Conservation (phyloP, 2,797 vertebrate species). For the Catharus ustulatus region DNA sequence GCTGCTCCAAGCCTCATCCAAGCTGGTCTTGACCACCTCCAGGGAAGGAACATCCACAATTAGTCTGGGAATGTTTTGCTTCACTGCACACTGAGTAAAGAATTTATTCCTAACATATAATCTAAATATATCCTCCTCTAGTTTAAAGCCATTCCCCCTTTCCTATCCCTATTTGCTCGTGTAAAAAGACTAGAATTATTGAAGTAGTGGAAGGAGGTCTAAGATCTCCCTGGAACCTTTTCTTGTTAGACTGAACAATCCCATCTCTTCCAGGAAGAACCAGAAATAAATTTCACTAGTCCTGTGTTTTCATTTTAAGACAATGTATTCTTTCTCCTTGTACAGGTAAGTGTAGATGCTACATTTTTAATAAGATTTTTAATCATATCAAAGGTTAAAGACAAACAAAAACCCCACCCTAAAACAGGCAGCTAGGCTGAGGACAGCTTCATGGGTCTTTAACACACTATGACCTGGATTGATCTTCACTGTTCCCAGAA, state of each 20-base stretch:
- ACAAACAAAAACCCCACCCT: not conserved
- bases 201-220: not conserved
- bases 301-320: not conserved
- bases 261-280: not conserved
- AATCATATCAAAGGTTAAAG: not conserved
- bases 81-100: not conserved
- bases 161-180: not conserved
- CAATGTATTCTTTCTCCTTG: not conserved
- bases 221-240: not conserved
- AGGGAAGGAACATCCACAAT: not conserved
- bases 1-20: not conserved
- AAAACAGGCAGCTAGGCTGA: not conserved
- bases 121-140: not conserved
- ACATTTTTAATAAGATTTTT: not conserved
- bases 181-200: not conserved
- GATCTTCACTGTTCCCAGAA: not conserved
- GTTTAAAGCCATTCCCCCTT: not conserved
- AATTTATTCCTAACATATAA: not conserved
- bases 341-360: not conserved
- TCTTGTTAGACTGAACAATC: not conserved
- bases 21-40: not conserved
- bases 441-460: not conserved
- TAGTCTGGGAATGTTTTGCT: not conserved
- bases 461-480: fast-evolving
- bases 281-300: not conserved